Evolutionary conservation across 1,140 invertebrate species (phyloP).

Genomic region (Goniozus legneri): DNA sequence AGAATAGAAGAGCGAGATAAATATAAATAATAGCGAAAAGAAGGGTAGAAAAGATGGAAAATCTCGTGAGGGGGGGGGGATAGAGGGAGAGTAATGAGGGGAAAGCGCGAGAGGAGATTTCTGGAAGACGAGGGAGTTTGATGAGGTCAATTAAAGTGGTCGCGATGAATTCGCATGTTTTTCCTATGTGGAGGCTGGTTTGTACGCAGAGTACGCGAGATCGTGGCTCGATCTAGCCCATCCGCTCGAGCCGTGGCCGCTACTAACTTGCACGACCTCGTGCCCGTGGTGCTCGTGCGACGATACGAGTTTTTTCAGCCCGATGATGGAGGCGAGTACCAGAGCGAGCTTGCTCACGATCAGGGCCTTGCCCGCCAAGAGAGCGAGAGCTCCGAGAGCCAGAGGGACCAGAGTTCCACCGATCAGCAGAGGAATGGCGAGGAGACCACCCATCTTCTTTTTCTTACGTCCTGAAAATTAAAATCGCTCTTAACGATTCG

Average conservation of each 20-base stretch:
- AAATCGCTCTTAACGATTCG: neutral
- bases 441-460: conserved; percentile 67
- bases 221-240: conserved; percentile 52
- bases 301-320: conserved; percentile 74
- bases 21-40: neutral
- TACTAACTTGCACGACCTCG: conserved; percentile 67
- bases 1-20: neutral
- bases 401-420: conserved; percentile 75
- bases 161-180: conserved; percentile 11
- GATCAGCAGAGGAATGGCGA: conserved; percentile 73
- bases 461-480: conserved; percentile 59
- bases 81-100: conserved; percentile 7
- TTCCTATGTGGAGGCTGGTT: conserved; percentile 39
- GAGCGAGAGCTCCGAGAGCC: conserved; percentile 72
- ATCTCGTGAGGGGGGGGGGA: conserved; percentile 1
- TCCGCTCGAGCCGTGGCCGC: conserved; percentile 58
- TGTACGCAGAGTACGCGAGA: conserved; percentile 50
- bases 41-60: conserved; percentile 14
- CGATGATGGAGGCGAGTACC: conserved; percentile 76
- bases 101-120: conserved; percentile 1
- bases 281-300: conserved; percentile 63
- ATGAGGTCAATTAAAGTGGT: conserved; percentile 8
- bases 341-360: conserved; percentile 80
- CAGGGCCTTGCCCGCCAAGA: conserved; percentile 77
- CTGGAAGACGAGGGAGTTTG: conserved; percentile 5